Evolutionary conservation across 2,797 vertebrate species (phyloP), one percentile per base, ranked within the genome.

Genomic region (Acanthiza pusilla): DNA sequence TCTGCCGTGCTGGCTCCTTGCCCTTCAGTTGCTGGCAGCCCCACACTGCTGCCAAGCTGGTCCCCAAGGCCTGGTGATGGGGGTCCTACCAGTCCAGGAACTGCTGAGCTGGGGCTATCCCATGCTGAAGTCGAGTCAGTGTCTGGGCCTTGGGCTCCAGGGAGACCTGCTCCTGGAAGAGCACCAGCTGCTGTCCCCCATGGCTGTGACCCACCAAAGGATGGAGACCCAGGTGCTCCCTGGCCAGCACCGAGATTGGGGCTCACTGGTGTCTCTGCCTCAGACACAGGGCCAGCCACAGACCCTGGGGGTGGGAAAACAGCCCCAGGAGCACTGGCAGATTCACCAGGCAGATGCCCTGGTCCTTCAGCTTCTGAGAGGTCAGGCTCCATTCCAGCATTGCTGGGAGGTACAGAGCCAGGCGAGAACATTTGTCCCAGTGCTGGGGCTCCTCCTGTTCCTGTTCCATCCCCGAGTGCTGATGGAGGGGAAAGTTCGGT

Each of bases 71-170:
- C 50, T 42, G 82, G 14, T 9, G 82, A 58, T 13, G 67, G 38
- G 16, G 32, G 11, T 47, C 38, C 92, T 2, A 1, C 66, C 0
- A 34, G 77, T 29, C 22, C 89, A 9, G n/a, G 11, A 27, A 11
- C 9, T 34, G 68, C 48, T 53, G 89, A 51, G 36, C 55, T 60
- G 32, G 73, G 26, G 14, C 2, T 14, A 36, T 36, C 57, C 89
- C 74, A n/a, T 1, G 8, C 9, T 0, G 5, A 60, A n/a, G 12
- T 18, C 3, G n/a, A 72, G 12, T 14, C 4, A 0, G 25, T 45
- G 34, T 10, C n/a, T 20, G 79, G 47, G 21, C 34, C 62, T 0
- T 32, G 0, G 0, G 4, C 32, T 18, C 32, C 93, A 43, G 82
- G 36, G 20, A 76, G 38, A 30, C 22, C 81, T 73, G 63, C 17